Percentiles rank a stretch among this genome's conserved stretches.
Evolutionary conservation across 2,888 invertebrate species (phyloP).

Genomic region (Hybos culiciformis): DNA sequence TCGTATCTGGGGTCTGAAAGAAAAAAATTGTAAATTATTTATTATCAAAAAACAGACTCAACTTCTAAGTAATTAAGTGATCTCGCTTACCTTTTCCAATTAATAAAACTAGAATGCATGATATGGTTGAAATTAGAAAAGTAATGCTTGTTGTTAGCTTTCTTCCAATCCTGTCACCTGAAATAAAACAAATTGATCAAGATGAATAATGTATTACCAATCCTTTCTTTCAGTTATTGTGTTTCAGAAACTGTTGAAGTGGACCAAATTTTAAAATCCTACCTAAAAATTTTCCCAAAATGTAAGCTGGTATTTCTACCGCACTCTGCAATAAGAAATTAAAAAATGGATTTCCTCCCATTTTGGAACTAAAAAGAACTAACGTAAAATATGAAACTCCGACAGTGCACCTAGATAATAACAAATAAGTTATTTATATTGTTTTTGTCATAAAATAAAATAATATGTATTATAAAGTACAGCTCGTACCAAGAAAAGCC

Average conservation of each 20-base stretch:
- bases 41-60: background rate
- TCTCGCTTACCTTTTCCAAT: constrained; percentile 35
- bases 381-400: constrained; percentile 40
- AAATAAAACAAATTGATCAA: too few species aligned
- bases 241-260: background rate
- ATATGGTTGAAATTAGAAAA: constrained; percentile 32
- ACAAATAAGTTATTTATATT: too few species aligned
- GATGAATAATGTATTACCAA: too few species aligned
- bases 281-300: constrained; percentile 40
- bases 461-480: background rate
- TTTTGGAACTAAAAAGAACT: constrained; percentile 40
- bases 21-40: background rate
- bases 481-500: constrained; percentile 42
- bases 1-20: constrained; percentile 25
- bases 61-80: too few species aligned
- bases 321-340: constrained; percentile 49
- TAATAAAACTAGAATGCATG: constrained; percentile 34
- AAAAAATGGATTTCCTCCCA: constrained; percentile 49
- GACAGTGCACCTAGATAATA: constrained; percentile 36
- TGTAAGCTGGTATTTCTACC: constrained; percentile 48
- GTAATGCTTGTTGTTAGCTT: constrained; percentile 38
- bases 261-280: constrained; percentile 15
- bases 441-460: too few species aligned
- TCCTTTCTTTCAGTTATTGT: too few species aligned
- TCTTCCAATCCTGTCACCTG: constrained; percentile 40